Base-by-base conservation (phyloP, 1,140 invertebrate genomes). In the Cotesia vestalis region DNA sequence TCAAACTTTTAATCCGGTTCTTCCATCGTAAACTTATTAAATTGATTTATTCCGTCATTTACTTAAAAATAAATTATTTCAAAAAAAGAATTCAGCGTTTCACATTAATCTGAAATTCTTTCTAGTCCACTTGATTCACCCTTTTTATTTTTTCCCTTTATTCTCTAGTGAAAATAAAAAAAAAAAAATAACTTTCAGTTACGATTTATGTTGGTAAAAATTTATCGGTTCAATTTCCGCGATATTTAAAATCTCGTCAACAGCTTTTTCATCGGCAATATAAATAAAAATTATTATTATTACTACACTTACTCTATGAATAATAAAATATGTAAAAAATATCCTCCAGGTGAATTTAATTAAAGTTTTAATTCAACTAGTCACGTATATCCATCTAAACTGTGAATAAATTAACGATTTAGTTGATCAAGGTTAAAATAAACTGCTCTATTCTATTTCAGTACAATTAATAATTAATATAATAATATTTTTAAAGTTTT, bases 211-310 rank as follows among this genome's bases (percentile, higher is more conserved):
- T 81, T 76, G 62, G 72, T 74, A 75, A 77, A 73, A 84, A 86
- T 85, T 86, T 85, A 86, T 84, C 76, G 80, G 74, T 83, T 85
- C 84, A 85, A 86, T 86, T 85, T 86, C 84, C 83, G 79, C 69
- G 81, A 83, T 83, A 81, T 83, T 81, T 78, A 81, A 81, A 79
- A 75, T 51, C 17, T 46, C 36, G 53, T n/a, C 57, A 46, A 20
- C 55, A 55, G 57, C 64, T 20, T 46, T 66, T n/a, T 63, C 20
- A 64, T 38, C 38, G 20, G 51, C 11, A 20, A 17, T 11, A 35
- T 38, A 52, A 63, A 57, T 3, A 59, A 51, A 53, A 60, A 40
- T 64, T 40, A 14, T 36, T 35, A 12, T n/a, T n/a, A 66, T 14
- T 40, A 40, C 12, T 51, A 3, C 4, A 66, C 40, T 8, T 40